phyloP scores from a whole-genome alignment of 2,888 invertebrate genomes.

The Bellardia bayeri region DNA sequence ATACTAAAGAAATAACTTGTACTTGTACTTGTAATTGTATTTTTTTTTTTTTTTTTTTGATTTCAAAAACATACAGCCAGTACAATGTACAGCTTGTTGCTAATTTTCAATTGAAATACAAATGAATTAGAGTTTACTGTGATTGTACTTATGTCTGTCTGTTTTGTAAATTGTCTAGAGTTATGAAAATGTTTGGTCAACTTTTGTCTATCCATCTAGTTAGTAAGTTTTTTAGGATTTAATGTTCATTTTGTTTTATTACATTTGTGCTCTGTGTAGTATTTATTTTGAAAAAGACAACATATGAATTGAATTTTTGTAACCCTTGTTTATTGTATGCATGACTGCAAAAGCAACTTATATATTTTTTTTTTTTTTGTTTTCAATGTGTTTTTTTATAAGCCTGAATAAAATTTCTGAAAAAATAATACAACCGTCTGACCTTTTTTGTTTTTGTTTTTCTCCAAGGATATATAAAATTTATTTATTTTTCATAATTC shows the following conservation, averaged over 20 bases:
- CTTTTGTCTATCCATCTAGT: conserved; percentile 1
- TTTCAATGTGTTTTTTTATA: conserved; percentile 33
- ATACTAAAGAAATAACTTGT: neutral
- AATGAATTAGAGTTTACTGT: conserved; percentile 1
- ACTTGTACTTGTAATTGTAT: conserved; percentile 21
- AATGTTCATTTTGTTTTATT: conserved; percentile 11
- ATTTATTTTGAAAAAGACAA: conserved; percentile 2
- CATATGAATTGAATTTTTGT: conserved; percentile 54
- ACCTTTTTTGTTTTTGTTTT: conserved; percentile 32
- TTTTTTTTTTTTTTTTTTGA: neutral
- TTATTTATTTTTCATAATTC: conserved; percentile 63
- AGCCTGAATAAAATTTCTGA: neutral
- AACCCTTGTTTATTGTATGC: conserved; percentile 44
- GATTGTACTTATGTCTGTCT: neutral
- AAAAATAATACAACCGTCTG: conserved; percentile 51
- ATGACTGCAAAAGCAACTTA: conserved; percentile 46
- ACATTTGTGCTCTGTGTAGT: neutral
- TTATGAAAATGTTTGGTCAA: neutral
- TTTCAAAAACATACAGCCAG: conserved; percentile 1
- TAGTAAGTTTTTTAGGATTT: neutral
- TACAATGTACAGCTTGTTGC: neutral
- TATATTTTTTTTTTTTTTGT: conserved; percentile 37
- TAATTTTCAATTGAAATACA: conserved; percentile 15
- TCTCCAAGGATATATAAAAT: conserved; percentile 44
- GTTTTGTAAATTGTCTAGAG: neutral